Evolutionary conservation across 2,888 invertebrate species (phyloP).

Genomic region (Nephrotoma guestfalica): DNA sequence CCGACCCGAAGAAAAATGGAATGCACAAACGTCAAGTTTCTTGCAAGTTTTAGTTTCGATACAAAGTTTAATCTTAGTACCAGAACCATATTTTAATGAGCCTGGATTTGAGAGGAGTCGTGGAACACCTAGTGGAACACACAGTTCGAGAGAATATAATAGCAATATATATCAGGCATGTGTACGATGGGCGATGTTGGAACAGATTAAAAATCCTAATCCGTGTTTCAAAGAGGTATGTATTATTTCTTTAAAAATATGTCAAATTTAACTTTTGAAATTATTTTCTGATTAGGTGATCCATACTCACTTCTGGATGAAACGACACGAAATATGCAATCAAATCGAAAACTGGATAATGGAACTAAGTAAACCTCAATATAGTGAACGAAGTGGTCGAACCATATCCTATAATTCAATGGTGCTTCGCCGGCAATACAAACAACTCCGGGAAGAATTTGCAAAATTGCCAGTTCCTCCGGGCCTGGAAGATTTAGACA

Average conservation of each 20-base stretch:
- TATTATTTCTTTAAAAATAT: not conserved
- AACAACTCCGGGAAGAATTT: constrained; percentile 73
- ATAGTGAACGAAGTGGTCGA: constrained; percentile 59
- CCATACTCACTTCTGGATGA: constrained; percentile 87
- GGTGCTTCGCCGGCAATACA: constrained; percentile 63
- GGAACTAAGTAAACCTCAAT: constrained; percentile 67
- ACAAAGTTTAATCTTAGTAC: constrained; percentile 80
- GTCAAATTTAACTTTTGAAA: not conserved
- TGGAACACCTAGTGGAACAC: constrained; percentile 75
- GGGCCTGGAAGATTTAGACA: constrained; percentile 56
- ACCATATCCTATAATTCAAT: constrained; percentile 63
- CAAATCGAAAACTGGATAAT: constrained; percentile 85
- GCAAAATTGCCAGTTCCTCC: constrained; percentile 66
- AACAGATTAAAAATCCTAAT: constrained; percentile 78
- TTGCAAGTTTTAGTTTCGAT: constrained; percentile 85
- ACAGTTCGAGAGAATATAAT: constrained; percentile 87
- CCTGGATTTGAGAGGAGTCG: constrained; percentile 85
- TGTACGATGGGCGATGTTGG: constrained; percentile 92
- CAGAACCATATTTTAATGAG: constrained; percentile 91
- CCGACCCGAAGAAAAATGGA: constrained; percentile 93
- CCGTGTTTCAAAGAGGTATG: constrained; percentile 79
- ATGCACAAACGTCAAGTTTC: constrained; percentile 88
- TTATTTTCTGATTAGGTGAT: constrained; percentile 47
- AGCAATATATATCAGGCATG: constrained; percentile 91
- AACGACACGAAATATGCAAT: constrained; percentile 74